Evolutionary conservation across 2,113 vertebrate genomes (phyloP).

Genomic region (Bubo bubo): DNA sequence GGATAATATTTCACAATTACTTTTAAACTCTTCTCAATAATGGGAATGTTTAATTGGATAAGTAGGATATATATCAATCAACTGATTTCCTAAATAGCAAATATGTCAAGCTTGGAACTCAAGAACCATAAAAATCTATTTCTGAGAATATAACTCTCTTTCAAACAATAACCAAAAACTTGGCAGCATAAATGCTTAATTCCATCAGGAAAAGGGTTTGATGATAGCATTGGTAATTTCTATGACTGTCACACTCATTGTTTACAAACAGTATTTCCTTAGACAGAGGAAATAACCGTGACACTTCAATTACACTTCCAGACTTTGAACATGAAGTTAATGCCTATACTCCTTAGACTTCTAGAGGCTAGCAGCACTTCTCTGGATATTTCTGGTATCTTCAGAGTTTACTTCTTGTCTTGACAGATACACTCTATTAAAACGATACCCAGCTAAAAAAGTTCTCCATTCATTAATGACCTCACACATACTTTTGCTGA

Average conservation of each 20-base stretch:
- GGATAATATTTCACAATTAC: not conserved
- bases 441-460: not conserved
- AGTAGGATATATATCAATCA: not conserved
- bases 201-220: not conserved
- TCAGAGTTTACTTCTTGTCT: not conserved
- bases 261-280: not conserved
- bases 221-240: not conserved
- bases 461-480: fast-evolving
- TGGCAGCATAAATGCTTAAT: not conserved
- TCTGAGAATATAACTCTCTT: not conserved
- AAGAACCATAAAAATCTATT: not conserved
- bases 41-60: not conserved
- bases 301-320: not conserved
- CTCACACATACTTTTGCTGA: not conserved
- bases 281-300: not conserved
- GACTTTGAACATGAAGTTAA: not conserved
- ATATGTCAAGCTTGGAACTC: not conserved
- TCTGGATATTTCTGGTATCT: not conserved
- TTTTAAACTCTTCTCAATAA: not conserved
- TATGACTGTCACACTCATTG: not conserved
- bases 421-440: not conserved
- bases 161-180: not conserved
- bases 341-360: not conserved
- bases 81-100: not conserved
- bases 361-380: not conserved